phyloP scores from a whole-genome alignment of 2,888 invertebrate genomes.

The Aspidapion aeneum region DNA sequence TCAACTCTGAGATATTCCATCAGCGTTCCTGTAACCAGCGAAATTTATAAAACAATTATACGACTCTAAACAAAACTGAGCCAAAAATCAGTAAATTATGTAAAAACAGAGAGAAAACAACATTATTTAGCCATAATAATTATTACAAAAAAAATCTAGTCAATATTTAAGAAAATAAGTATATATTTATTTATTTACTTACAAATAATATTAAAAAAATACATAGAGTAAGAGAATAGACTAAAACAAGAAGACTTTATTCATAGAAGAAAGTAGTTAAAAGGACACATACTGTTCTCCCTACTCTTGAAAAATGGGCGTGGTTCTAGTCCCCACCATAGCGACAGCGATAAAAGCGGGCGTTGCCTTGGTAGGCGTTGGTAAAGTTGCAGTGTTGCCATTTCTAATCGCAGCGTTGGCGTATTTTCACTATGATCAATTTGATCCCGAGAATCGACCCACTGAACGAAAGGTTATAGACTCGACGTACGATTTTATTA shows the following conservation, averaged over 20 bases:
- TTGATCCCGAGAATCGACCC: slow-evolving; percentile 80
- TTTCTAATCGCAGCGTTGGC: slow-evolving; percentile 71
- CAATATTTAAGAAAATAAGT: too few species aligned
- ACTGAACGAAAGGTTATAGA: slow-evolving; percentile 43
- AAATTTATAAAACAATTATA: background rate
- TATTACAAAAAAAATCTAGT: too few species aligned
- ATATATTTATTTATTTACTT: too few species aligned
- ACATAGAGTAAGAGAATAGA: too few species aligned
- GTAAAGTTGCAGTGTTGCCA: slow-evolving; percentile 72
- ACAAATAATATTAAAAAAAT: too few species aligned
- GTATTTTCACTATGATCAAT: slow-evolving; percentile 80
- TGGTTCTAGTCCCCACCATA: slow-evolving; percentile 48
- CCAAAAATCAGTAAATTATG: background rate
- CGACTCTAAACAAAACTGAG: background rate
- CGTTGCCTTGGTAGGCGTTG: slow-evolving; percentile 64
- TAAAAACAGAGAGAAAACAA: too few species aligned
- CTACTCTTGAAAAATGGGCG: slow-evolving; percentile 33
- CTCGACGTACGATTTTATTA: slow-evolving; percentile 75
- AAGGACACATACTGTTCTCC: too few species aligned
- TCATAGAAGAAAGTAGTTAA: too few species aligned
- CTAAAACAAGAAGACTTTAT: too few species aligned
- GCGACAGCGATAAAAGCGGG: slow-evolving; percentile 65
- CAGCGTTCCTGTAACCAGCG: background rate
- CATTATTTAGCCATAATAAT: too few species aligned
- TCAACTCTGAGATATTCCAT: background rate